phyloP scores from a whole-genome alignment of 2,797 vertebrate genomes.

The Danio kyathit region DNA sequence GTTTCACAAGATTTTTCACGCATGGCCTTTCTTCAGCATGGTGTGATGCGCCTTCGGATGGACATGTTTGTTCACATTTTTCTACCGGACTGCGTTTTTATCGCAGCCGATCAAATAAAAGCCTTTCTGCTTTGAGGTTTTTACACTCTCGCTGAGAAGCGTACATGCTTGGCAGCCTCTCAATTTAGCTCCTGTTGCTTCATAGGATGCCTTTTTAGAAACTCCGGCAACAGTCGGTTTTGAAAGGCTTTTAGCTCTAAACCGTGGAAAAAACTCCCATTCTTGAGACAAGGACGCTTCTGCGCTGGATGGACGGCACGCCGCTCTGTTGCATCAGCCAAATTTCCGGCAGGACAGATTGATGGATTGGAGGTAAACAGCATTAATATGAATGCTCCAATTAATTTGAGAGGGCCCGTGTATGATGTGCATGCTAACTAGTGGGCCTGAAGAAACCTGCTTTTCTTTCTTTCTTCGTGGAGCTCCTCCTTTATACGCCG shows the following conservation, averaged over 20 bases:
- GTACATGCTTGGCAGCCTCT: slow-evolving; percentile 65
- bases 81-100: slow-evolving; percentile 29
- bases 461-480: slow-evolving; percentile 6
- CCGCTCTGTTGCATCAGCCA: slow-evolving; percentile 60
- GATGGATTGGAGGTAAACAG: slow-evolving; percentile 69
- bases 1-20: slow-evolving; percentile 37
- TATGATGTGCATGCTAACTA: slow-evolving; percentile 65
- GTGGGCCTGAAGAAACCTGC: slow-evolving; percentile 4
- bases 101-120: slow-evolving; percentile 17
- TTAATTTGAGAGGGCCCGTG: slow-evolving; percentile 61
- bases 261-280: slow-evolving; percentile 16
- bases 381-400: slow-evolving; percentile 69
- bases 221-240: slow-evolving; percentile 24
- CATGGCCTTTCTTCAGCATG: slow-evolving; percentile 16
- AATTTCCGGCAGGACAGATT: slow-evolving; percentile 62
- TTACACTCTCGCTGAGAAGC: slow-evolving; percentile 54
- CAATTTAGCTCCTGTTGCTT: slow-evolving; percentile 69
- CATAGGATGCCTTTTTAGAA: slow-evolving; percentile 69
- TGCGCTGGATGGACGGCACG: slow-evolving; percentile 59
- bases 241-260: slow-evolving; percentile 7
- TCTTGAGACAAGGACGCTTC: slow-evolving; percentile 67
- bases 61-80: slow-evolving; percentile 13
- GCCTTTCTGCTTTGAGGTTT: slow-evolving; percentile 17
- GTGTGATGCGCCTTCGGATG: slow-evolving; percentile 33
- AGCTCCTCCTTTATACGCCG: slow-evolving; percentile 7